Percentiles rank a stretch among this genome's conserved stretches.
These are phyloP conservation scores for Cantharis rustica DNA, from an alignment of 2,888 invertebrate genomes.

Conservation along the genomic window DNA sequence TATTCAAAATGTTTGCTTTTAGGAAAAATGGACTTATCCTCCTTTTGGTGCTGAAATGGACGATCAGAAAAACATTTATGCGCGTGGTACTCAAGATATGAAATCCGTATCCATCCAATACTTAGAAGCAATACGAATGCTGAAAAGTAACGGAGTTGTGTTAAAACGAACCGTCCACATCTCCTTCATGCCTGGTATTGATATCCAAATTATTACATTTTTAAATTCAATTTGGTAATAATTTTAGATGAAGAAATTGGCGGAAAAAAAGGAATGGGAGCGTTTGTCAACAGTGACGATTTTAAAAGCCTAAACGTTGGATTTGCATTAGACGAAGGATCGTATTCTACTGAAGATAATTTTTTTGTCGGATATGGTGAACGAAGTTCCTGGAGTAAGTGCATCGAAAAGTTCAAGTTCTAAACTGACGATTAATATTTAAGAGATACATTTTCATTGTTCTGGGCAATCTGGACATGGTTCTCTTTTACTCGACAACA, in stretches of 20 bases:
- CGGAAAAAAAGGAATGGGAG: slow-evolving; percentile 78
- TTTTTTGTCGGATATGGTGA: slow-evolving; percentile 76
- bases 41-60: slow-evolving; percentile 89
- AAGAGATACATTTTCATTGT: slow-evolving; percentile 78
- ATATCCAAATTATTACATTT: background rate
- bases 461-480: slow-evolving; percentile 89
- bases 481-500: slow-evolving; percentile 77
- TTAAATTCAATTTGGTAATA: background rate
- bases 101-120: slow-evolving; percentile 82
- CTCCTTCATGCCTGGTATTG: slow-evolving; percentile 70
- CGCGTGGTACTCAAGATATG: slow-evolving; percentile 80
- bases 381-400: slow-evolving; percentile 83
- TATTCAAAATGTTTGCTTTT: slow-evolving; percentile 29
- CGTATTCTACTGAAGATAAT: slow-evolving; percentile 63
- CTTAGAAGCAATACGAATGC: slow-evolving; percentile 72
- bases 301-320: slow-evolving; percentile 81
- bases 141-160: slow-evolving; percentile 62
- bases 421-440: slow-evolving; percentile 30
- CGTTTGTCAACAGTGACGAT: slow-evolving; percentile 72
- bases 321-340: slow-evolving; percentile 87
- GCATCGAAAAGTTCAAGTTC: slow-evolving; percentile 1
- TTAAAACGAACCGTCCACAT: slow-evolving; percentile 72
- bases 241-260: slow-evolving; percentile 85
- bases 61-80: slow-evolving; percentile 83
- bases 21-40: slow-evolving; percentile 89